These are phyloP conservation scores for Montipora foliosa DNA, from an alignment of 64 coral and sea anemone species.

Conservation along the genomic window DNA sequence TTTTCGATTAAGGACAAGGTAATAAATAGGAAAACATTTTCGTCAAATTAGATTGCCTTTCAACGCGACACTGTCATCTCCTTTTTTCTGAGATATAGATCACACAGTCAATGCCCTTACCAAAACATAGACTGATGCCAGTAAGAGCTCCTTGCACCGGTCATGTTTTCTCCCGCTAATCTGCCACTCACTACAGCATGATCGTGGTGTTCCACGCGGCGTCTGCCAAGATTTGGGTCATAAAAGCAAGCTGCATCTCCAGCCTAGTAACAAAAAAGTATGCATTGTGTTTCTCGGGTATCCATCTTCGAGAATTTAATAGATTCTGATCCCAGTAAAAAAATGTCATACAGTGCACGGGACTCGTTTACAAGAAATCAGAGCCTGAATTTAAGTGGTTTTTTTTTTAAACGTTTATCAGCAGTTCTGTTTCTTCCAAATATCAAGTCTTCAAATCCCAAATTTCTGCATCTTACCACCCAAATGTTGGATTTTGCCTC, in stretches of 20 bases:
- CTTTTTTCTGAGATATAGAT: too few species aligned
- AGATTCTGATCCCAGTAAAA: too few species aligned
- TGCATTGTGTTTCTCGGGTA: neutral
- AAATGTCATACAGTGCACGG: too few species aligned
- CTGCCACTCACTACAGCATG: slow-evolving; percentile 99
- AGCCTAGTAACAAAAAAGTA: slow-evolving; percentile 60
- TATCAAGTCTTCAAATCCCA: neutral
- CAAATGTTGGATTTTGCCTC: slow-evolving; percentile 98
- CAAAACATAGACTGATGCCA: slow-evolving; percentile 99
- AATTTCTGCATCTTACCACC: slow-evolving; percentile 77
- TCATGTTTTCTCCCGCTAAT: slow-evolving; percentile 98
- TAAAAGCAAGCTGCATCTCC: slow-evolving; percentile 99
- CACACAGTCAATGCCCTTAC: slow-evolving; percentile 43
- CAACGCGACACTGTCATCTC: too few species aligned
- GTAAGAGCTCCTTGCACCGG: slow-evolving; percentile 90
- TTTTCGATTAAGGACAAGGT: too few species aligned
- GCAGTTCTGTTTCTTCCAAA: neutral
- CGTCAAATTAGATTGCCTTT: too few species aligned
- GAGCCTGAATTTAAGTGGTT: too few species aligned
- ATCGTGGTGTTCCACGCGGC: slow-evolving; percentile 98
- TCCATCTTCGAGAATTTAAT: too few species aligned
- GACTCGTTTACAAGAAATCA: too few species aligned
- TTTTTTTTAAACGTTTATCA: neutral
- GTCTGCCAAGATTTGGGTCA: slow-evolving; percentile 94
- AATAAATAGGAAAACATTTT: too few species aligned